These are phyloP conservation scores for Galeopterus variegatus DNA, from an alignment of 2,113 vertebrate genomes.

Conservation along the genomic window DNA sequence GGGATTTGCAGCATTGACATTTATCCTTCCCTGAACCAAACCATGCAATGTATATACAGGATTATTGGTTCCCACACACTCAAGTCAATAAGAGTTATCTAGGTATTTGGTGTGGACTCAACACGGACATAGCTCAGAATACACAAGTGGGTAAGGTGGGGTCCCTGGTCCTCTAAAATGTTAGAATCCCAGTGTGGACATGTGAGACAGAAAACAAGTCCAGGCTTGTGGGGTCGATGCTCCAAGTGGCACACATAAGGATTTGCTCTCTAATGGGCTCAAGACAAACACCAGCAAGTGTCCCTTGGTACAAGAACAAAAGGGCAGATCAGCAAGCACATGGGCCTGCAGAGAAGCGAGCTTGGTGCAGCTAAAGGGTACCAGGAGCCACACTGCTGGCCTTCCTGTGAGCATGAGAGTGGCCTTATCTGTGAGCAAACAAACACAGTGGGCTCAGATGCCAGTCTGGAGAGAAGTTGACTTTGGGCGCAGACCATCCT, in stretches of 20 bases:
- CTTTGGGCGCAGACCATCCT: background rate
- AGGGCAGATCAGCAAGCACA: background rate
- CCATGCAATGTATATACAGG: background rate
- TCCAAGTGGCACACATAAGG: no score
- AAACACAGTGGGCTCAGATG: fast-evolving
- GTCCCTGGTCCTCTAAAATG: background rate
- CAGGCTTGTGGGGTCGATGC: no score
- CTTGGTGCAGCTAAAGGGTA: background rate
- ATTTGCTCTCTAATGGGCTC: background rate
- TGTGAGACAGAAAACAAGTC: background rate
- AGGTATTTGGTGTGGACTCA: background rate
- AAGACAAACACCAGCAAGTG: background rate
- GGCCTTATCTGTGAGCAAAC: background rate
- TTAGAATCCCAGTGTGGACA: background rate
- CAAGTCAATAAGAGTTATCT: background rate
- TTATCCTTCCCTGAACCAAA: background rate
- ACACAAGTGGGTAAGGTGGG: background rate
- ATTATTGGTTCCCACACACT: background rate
- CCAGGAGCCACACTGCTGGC: background rate
- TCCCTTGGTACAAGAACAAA: background rate
- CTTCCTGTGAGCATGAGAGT: background rate
- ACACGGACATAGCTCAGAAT: background rate
- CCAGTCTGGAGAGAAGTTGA: background rate
- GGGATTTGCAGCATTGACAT: background rate
- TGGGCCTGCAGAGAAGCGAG: background rate